Evolutionary conservation across 64 coral and sea anemone species (phyloP).

Genomic region (Catalaphyllia jardinei): DNA sequence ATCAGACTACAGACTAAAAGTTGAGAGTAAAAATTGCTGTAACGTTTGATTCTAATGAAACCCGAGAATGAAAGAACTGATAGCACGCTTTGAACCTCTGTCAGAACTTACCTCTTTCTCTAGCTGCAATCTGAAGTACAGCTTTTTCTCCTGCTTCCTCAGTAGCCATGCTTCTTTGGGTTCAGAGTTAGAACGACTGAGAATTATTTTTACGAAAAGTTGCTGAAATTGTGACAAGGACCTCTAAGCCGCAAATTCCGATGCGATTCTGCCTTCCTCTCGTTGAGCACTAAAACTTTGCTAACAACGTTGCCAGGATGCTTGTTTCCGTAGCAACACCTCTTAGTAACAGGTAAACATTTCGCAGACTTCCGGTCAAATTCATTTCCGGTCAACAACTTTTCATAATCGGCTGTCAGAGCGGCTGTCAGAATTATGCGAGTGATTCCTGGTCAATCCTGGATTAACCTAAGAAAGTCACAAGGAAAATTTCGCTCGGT

Average conservation of each 20-base stretch:
- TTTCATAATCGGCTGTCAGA: background rate
- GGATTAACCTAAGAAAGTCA: background rate
- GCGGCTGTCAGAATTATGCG: no score
- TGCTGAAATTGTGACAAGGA: background rate
- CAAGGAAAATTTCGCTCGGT: background rate
- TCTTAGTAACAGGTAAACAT: constrained; percentile 43
- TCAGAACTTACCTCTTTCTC: constrained; percentile 76
- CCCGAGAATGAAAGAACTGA: background rate
- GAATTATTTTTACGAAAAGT: background rate
- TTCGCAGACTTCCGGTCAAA: background rate
- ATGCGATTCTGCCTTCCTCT: constrained; percentile 17
- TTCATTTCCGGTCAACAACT: background rate
- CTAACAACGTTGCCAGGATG: constrained; percentile 24
- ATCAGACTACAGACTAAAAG: background rate
- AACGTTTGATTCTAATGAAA: background rate
- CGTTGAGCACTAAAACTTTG: background rate
- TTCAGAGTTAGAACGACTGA: background rate
- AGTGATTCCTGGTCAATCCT: background rate
- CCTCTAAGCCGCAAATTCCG: constrained; percentile 19
- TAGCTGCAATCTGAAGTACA: constrained; percentile 71
- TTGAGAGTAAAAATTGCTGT: background rate
- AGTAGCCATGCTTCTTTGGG: constrained; percentile 12
- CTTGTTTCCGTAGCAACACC: background rate
- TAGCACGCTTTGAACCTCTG: background rate
- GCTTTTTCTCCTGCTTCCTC: constrained; percentile 48